phyloP scores from a whole-genome alignment of 2,888 invertebrate genomes.

The Erebia ligea region DNA sequence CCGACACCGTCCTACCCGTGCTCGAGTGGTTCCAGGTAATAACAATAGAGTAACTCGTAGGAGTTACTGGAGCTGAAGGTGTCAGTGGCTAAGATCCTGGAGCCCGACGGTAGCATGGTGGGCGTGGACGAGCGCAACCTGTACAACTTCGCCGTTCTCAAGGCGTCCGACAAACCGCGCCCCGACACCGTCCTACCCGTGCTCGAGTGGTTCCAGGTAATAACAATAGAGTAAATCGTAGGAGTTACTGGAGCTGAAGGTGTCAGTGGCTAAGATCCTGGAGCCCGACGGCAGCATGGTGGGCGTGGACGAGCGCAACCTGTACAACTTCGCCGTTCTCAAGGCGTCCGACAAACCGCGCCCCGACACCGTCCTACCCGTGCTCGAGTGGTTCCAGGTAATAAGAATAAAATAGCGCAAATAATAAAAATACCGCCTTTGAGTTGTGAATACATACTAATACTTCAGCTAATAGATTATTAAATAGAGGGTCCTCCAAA shows the following conservation, averaged over 20 bases:
- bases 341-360: conserved; percentile 88
- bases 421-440: too few relatives aligned
- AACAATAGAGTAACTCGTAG: conserved; percentile 46
- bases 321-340: conserved; percentile 95
- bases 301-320: conserved; percentile 96
- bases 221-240: conserved; percentile 39
- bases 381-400: conserved; percentile 94
- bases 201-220: conserved; percentile 92
- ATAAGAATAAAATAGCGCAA: too few relatives aligned
- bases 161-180: conserved; percentile 88
- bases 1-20: conserved; percentile 94
- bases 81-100: conserved; percentile 93
- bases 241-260: conserved; percentile 69
- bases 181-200: conserved; percentile 95
- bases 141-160: conserved; percentile 94
- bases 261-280: conserved; percentile 92
- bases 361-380: conserved; percentile 94
- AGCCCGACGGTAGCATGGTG: conserved; percentile 97
- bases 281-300: conserved; percentile 98
- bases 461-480: too few relatives aligned
- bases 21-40: conserved; percentile 92
- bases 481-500: too few relatives aligned
- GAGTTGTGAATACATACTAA: too few relatives aligned
- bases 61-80: conserved; percentile 69
- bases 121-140: conserved; percentile 97